These are phyloP conservation scores for Mastomys coucha DNA, from an alignment of 2,113 vertebrate species.

Conservation along the genomic window DNA sequence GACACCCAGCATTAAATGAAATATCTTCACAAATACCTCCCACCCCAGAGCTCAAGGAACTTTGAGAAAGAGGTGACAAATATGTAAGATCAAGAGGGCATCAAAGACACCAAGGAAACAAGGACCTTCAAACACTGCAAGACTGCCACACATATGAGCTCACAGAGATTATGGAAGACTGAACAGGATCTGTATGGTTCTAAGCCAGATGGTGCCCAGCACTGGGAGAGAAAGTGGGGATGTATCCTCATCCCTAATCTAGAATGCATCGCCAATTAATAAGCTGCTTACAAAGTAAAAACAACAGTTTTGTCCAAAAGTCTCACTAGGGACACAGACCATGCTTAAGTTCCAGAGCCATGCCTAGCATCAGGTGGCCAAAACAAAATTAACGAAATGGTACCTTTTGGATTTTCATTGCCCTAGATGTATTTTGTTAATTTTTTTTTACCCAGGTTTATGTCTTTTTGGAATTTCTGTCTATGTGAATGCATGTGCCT, in stretches of 20 bases:
- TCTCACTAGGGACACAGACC: neutral
- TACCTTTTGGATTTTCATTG: neutral
- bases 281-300: neutral
- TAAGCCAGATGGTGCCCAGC: neutral
- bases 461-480: neutral
- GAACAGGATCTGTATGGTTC: neutral
- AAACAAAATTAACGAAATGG: neutral
- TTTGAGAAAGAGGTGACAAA: too few species aligned
- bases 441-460: neutral
- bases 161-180: neutral
- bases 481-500: neutral
- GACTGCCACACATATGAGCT: too few species aligned
- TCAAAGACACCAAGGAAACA: neutral
- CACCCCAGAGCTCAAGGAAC: neutral
- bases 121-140: neutral
- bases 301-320: neutral
- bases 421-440: neutral
- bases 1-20: neutral
- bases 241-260: neutral
- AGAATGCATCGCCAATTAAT: neutral
- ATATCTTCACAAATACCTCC: neutral
- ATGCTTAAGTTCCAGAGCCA: neutral
- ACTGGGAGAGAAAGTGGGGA: neutral
- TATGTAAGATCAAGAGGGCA: neutral
- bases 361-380: neutral